A percentile compares a stretch with the other conserved stretches of the same genome.
Conservation (phyloP, 2,113 vertebrate species). For the Rhinopomastus cyanomelas region DNA sequence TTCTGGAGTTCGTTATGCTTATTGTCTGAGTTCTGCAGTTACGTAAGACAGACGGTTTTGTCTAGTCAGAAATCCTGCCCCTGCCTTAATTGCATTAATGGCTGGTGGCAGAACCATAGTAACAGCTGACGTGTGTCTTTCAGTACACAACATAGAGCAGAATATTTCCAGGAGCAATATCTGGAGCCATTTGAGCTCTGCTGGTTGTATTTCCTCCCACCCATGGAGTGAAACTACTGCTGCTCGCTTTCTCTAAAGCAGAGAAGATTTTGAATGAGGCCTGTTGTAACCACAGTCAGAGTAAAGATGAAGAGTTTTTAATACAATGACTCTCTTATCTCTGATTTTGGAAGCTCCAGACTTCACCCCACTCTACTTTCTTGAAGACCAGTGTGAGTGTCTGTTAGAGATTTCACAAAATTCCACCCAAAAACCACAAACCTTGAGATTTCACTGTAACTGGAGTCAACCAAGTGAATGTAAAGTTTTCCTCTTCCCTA, state of each 20-base stretch:
- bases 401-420: slow-evolving; percentile 55
- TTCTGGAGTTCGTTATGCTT: slow-evolving; percentile 7
- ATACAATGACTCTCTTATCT: neutral
- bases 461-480: neutral
- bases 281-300: slow-evolving; percentile 74
- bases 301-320: neutral
- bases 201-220: slow-evolving; percentile 77
- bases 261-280: slow-evolving; percentile 79
- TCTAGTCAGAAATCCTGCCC: slow-evolving; percentile 34
- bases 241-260: slow-evolving; percentile 81
- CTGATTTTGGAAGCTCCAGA: neutral
- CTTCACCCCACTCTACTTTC: slow-evolving; percentile 36
- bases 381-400: slow-evolving; percentile 72
- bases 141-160: slow-evolving; percentile 15
- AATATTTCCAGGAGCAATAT: slow-evolving; percentile 11
- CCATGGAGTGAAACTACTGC: slow-evolving; percentile 76
- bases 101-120: slow-evolving; percentile 47
- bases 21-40: slow-evolving; percentile 35
- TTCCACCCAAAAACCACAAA: neutral
- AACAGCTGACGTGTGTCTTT: slow-evolving; percentile 28
- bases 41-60: slow-evolving; percentile 42
- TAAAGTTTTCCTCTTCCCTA: neutral
- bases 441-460: neutral
- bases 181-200: neutral
- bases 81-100: slow-evolving; percentile 48